Percentiles rank a stretch among this genome's conserved stretches.
phyloP scores from a whole-genome alignment of 1,140 invertebrate species.

The Microplitis demolitor region DNA sequence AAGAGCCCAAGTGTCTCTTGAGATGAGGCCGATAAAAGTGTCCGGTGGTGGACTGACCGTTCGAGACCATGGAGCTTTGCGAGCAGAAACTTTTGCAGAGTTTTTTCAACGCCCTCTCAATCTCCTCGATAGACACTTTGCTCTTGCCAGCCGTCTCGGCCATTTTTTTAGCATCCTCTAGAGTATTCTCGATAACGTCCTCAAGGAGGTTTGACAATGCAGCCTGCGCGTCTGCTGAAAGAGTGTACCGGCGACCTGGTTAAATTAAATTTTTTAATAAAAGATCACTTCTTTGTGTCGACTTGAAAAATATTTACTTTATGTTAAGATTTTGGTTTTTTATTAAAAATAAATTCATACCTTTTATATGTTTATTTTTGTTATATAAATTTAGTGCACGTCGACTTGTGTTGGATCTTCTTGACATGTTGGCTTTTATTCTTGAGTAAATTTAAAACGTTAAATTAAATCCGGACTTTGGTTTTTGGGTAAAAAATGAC shows the following conservation, averaged over 20 bases:
- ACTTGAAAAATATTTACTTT: too few relatives aligned
- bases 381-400: neutral
- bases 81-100: conserved; percentile 40
- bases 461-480: conserved; percentile 23
- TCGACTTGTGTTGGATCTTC: conserved; percentile 6
- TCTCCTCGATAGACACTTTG: conserved; percentile 40
- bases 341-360: neutral
- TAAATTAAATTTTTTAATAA: neutral
- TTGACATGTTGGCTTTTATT: conserved; percentile 12
- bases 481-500: neutral
- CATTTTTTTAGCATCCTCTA: conserved; percentile 47
- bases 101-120: conserved; percentile 44
- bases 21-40: too few relatives aligned
- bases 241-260: conserved; percentile 39
- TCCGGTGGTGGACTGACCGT: too few relatives aligned
- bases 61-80: neutral
- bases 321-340: neutral
- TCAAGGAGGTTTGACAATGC: conserved; percentile 45
- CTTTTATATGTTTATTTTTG: neutral
- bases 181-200: conserved; percentile 50
- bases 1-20: too few relatives aligned
- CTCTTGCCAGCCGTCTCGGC: conserved; percentile 42
- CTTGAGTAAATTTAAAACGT: conserved; percentile 22
- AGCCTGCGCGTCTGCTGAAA: conserved; percentile 42
- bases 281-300: too few relatives aligned